These are phyloP conservation scores for Ophion obscuratus DNA, from an alignment of 2,888 invertebrate species.

Conservation along the genomic window DNA sequence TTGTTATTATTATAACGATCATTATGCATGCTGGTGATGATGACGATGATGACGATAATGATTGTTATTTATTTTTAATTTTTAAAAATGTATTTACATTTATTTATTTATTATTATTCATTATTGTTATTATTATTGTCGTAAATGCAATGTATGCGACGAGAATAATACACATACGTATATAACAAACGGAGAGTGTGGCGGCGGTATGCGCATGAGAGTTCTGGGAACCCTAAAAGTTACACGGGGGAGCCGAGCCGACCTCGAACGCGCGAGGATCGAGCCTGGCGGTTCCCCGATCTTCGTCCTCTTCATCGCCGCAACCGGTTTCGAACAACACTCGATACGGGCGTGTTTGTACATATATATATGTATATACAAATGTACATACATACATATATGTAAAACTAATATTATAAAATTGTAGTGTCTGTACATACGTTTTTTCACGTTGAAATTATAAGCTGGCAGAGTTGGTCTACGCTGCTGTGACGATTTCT, in stretches of 20 bases:
- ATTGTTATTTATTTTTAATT: neutral
- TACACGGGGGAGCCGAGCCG: conserved; percentile 25
- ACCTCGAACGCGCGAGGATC: conserved; percentile 42
- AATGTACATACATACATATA: conserved; percentile 6
- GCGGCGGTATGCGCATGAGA: conserved; percentile 44
- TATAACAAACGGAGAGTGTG: conserved; percentile 7
- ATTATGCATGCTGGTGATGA: neutral
- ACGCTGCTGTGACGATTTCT: neutral
- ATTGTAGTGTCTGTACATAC: neutral
- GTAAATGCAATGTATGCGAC: conserved; percentile 14
- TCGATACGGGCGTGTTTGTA: conserved; percentile 76
- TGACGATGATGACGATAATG: neutral
- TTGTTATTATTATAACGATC: neutral
- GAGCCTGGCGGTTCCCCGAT: conserved; percentile 33
- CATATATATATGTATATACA: neutral
- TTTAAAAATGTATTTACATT: neutral
- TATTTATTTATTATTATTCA: neutral
- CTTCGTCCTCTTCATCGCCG: conserved; percentile 43
- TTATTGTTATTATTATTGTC: conserved; percentile 1
- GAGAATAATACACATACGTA: conserved; percentile 9
- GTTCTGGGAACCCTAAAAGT: conserved; percentile 68
- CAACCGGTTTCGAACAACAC: conserved; percentile 78
- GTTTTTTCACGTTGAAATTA: neutral
- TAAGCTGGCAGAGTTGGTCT: neutral
- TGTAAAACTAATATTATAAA: conserved; percentile 11